Evolutionary conservation across 1,140 invertebrate species (phyloP), one percentile per base, ranked within the genome.

Genomic region (Heliconius hewitsoni): DNA sequence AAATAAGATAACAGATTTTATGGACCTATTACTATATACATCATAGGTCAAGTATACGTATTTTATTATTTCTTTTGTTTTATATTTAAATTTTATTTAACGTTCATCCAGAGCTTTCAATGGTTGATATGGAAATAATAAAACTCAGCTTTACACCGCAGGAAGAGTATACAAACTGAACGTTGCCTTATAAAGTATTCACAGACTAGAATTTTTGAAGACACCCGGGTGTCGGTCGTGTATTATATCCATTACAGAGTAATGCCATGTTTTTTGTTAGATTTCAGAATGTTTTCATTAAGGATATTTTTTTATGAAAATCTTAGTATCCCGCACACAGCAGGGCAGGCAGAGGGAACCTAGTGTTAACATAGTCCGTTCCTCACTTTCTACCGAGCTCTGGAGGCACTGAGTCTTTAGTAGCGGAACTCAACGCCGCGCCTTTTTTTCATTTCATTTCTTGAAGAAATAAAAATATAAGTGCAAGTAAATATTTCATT

Each of bases 81-180:
- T 71, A 72, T 39, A 72, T 72, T 39, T 72, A 37, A 72, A 72
- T 72, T 71, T 72, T 72, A 72, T 72, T 72, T 72, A 72, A 72
- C 71, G 71, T 72, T n/a, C 71, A 72, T 72, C n/a, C 71, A 72
- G 34, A 19, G 13, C 8, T 42, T 42, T n/a, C 39, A 72, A 72
- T 19, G 71, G 71, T 71, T 37, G 71, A 34, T 37, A 71, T 71
- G 71, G 71, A 37, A 72, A 72, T 72, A 72, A 72, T 72, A 72
- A 72, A 72, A 8, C 71, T 72, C 1, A 72, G 71, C 34, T 72
- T 72, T 72, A 72, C 71, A 71, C 71, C 71, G 71, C 71, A 72
- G 70, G 13, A 39, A 66, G 0, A 42, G 18, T 39, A 3, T 11
- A 72, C 71, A 72, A 72, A 72, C 6, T 72, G 34, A 42, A 72